A percentile compares a stretch with the other conserved stretches of the same genome.
phyloP scores from a whole-genome alignment of 2,888 invertebrate species.

The Argyresthia albistria region DNA sequence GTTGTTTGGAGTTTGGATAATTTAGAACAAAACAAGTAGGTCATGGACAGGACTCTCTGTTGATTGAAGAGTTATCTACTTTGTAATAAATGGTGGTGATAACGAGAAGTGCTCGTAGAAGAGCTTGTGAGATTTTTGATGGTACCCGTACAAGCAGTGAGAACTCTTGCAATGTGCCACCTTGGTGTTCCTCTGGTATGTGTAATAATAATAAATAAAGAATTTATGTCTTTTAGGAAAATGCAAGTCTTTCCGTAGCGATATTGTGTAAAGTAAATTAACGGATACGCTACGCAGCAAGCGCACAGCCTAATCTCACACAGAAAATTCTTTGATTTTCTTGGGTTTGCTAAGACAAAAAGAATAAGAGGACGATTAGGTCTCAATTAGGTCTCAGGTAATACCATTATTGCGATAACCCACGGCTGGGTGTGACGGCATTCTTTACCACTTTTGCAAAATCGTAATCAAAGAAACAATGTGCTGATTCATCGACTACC shows the following conservation, averaged over 20 bases:
- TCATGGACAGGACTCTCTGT: background rate
- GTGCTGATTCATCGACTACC: background rate
- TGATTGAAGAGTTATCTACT: background rate
- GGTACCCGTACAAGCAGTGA: conserved; percentile 18
- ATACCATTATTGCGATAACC: too few species aligned
- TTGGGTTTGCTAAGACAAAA: background rate
- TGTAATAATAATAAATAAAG: too few species aligned
- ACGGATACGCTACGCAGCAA: too few species aligned
- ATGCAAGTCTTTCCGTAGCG: too few species aligned
- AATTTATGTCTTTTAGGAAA: too few species aligned
- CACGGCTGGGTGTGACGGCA: background rate
- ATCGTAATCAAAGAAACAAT: background rate
- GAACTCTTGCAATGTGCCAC: conserved; percentile 31
- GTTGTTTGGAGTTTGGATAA: background rate
- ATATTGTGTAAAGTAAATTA: too few species aligned
- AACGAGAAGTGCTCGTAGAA: conserved; percentile 24
- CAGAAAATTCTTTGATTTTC: too few species aligned
- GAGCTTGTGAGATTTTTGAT: conserved; percentile 28
- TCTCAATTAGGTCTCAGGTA: too few species aligned
- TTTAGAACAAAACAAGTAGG: background rate
- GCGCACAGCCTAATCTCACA: too few species aligned
- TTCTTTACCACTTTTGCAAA: background rate
- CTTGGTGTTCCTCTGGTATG: conserved; percentile 36
- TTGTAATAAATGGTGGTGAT: conserved; percentile 26
- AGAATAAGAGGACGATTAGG: background rate